Base-by-base conservation (phyloP, 2,888 invertebrate species). In the Acanthosepion esculentum region DNA sequence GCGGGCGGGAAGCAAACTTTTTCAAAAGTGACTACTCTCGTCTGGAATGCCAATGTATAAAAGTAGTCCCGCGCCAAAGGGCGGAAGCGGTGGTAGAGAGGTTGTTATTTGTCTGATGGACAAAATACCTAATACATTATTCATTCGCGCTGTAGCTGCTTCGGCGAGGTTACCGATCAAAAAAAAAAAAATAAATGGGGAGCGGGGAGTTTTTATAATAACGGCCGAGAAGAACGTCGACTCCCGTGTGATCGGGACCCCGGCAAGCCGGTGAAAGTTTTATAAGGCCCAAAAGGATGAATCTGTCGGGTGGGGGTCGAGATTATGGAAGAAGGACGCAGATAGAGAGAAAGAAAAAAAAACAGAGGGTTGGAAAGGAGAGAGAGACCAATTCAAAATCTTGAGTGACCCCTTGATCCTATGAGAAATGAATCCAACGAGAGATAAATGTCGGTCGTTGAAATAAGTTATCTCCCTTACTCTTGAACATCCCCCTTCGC, bases 61-160 rank as follows among this genome's bases (percentile, higher is more conserved):
- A 78, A 78, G 78, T 78, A 78, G 78, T 78, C 33, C 78, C 78
- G 15, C 64, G 64, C 64, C 29, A 26, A 26, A 12, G 12, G 78
- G 78, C n/a, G 15, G 78, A n/a, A 15, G 78, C n/a, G 78, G n/a
- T n/a, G 78, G 29, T n/a, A n/a, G 33, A 33, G 78, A 78, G 78
- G 78, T 78, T 78, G 78, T 78, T 78, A 78, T 78, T 78, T 78
- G 78, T 78, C 78, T 78, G 78, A n/a, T 78, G 78, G 78, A 78
- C 78, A 78, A 78, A 78, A 78, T 78, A 33, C 78, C 78, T 78
- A n/a, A 78, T 78, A 33, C 78, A 78, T 78, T 78, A 78, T 78
- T 78, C 78, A 78, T 78, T 78, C 78, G 78, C 78, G 78, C 78
- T n/a, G n/a, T 10, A 78, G 78, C n/a, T 78, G n/a, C 78, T n/a